Evolutionary conservation across 2,888 invertebrate genomes (phyloP).

Genomic region (Agrenia bidenticulata): DNA sequence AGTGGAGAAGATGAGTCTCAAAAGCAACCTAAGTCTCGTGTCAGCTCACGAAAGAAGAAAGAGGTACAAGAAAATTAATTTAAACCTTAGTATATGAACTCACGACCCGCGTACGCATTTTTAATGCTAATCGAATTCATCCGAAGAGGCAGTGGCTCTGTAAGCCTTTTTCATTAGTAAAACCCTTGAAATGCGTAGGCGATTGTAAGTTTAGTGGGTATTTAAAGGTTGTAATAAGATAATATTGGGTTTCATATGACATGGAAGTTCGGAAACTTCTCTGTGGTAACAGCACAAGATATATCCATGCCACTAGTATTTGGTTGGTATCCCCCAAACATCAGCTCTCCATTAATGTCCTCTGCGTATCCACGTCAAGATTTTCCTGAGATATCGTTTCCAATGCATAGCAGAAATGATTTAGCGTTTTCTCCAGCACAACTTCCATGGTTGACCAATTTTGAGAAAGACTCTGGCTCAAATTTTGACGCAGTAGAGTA

Average conservation of each 20-base stretch:
- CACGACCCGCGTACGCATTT: background rate
- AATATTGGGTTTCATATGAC: conserved; percentile 29
- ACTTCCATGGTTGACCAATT: background rate
- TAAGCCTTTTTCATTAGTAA: background rate
- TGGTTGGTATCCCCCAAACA: conserved; percentile 48
- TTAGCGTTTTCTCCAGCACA: background rate
- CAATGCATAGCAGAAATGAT: background rate
- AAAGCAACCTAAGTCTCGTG: conserved; percentile 32
- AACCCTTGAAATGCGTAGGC: background rate
- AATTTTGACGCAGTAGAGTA: background rate
- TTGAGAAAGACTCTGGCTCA: background rate
- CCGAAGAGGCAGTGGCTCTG: background rate
- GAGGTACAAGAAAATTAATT: conserved; percentile 38
- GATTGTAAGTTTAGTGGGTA: background rate
- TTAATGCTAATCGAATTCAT: background rate
- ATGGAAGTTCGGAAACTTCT: conserved; percentile 47
- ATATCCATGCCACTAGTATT: conserved; percentile 45
- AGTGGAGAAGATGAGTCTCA: conserved; percentile 25
- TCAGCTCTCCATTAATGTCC: conserved; percentile 37
- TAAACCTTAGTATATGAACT: background rate
- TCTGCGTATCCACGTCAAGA: conserved; percentile 13
- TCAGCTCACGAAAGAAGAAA: conserved; percentile 43
- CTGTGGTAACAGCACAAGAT: conserved; percentile 48
- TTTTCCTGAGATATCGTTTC: conserved; percentile 7
- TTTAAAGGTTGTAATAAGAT: conserved; percentile 1